These are phyloP conservation scores for Leptonema lineaticorne DNA, from an alignment of 1,140 invertebrate genomes.

Conservation along the genomic window DNA sequence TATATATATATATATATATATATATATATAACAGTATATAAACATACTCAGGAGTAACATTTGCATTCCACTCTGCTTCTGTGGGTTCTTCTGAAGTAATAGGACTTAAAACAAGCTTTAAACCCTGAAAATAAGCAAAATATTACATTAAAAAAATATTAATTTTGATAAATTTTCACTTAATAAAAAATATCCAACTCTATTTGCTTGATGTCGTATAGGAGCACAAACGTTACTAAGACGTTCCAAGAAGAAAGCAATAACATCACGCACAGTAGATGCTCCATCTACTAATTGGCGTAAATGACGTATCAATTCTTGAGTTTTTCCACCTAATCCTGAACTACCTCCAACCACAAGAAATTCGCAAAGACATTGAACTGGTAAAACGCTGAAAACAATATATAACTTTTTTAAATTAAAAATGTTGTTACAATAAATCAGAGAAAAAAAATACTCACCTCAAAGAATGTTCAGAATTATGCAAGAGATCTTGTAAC, in stretches of 20 bases:
- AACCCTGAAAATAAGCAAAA: constrained; percentile 54
- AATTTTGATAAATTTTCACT: no score
- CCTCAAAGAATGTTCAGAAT: constrained; percentile 82
- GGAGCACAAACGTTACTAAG: constrained; percentile 79
- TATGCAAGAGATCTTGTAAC: constrained; percentile 92
- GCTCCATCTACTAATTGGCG: constrained; percentile 64
- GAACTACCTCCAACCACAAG: constrained; percentile 72
- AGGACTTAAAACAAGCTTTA: constrained; percentile 64
- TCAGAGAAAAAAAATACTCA: constrained; percentile 31
- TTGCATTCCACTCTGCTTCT: constrained; percentile 54
- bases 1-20: not conserved
- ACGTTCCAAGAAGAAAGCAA: constrained; percentile 89
- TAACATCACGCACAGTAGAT: constrained; percentile 69
- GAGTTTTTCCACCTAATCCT: constrained; percentile 69
- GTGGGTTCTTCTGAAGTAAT: constrained; percentile 46
- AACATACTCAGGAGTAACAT: constrained; percentile 51
- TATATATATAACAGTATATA: not conserved
- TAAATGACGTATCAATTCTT: constrained; percentile 75
- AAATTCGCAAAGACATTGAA: constrained; percentile 96
- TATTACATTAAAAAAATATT: constrained; percentile 51
- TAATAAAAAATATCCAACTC: constrained; percentile 42
- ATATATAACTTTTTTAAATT: not conserved
- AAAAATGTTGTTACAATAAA: not conserved
- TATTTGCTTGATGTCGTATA: constrained; percentile 70
- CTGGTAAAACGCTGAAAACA: constrained; percentile 73